Conservation (phyloP, 2,888 invertebrate genomes). For the Eilema griseolum region DNA sequence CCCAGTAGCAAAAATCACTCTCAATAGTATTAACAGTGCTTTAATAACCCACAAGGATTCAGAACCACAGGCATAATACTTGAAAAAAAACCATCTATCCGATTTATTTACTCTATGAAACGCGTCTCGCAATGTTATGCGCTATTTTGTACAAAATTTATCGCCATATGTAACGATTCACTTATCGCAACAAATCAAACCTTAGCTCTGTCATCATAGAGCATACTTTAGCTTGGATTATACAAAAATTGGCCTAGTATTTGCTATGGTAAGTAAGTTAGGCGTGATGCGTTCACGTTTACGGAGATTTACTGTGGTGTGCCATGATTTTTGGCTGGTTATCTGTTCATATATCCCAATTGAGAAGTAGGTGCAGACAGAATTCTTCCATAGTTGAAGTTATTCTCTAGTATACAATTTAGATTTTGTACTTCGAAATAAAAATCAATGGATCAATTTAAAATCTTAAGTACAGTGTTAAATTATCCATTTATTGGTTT, state of each 20-base stretch:
- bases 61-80: constrained; percentile 5
- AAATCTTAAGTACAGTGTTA: too few species aligned
- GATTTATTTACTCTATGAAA: constrained; percentile 43
- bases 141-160: constrained; percentile 68
- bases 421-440: too few species aligned
- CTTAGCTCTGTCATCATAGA: constrained; percentile 18
- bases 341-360: constrained; percentile 5
- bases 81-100: constrained; percentile 5
- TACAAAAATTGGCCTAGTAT: constrained; percentile 51
- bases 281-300: constrained; percentile 59
- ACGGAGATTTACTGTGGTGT: constrained; percentile 55
- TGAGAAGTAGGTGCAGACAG: not conserved
- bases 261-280: constrained; percentile 55
- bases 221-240: constrained; percentile 22
- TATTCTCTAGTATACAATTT: not conserved
- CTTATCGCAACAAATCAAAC: constrained; percentile 27
- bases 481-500: too few species aligned
- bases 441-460: too few species aligned
- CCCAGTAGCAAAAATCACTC: too few species aligned
- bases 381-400: not conserved
- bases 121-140: constrained; percentile 53
- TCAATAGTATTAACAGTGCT: not conserved
- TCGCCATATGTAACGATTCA: constrained; percentile 55
- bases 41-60: not conserved
- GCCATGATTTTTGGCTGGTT: constrained; percentile 42